Conservation (phyloP, 23 tunicate species). For the Styela plicata region DNA sequence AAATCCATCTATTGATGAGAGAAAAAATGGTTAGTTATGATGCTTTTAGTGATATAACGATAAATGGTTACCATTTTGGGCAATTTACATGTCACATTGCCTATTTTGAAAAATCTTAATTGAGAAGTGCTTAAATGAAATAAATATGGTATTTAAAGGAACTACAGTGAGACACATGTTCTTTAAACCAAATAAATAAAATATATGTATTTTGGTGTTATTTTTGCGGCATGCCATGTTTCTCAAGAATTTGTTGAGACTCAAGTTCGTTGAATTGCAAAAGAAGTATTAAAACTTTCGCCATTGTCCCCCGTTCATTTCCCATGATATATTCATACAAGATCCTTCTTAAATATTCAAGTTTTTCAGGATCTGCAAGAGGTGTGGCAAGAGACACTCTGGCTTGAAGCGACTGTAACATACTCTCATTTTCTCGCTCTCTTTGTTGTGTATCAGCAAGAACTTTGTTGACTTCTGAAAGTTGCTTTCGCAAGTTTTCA, state of each 20-base stretch:
- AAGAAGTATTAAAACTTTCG: conserved; percentile 63
- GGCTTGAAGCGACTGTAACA: conserved; percentile 40
- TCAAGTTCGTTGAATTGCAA: conserved; percentile 64
- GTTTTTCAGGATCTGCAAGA: conserved; percentile 86
- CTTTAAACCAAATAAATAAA: too few relatives aligned
- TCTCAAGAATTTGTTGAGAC: conserved; percentile 68
- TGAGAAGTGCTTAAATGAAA: too few relatives aligned
- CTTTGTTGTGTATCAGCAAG: conserved; percentile 57
- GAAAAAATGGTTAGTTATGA: too few relatives aligned
- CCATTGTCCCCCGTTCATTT: conserved; percentile 81
- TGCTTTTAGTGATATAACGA: too few relatives aligned
- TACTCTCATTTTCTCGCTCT: conserved; percentile 39
- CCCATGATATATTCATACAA: conserved; percentile 91
- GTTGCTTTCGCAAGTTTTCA: conserved; percentile 49
- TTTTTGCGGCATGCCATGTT: conserved; percentile 35
- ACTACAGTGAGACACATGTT: not conserved
- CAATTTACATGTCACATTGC: too few relatives aligned
- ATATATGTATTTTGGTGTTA: too few relatives aligned
- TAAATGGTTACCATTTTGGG: too few relatives aligned
- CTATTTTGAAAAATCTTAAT: too few relatives aligned
- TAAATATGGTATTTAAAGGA: too few relatives aligned
- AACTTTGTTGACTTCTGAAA: conserved; percentile 66
- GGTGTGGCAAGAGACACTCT: conserved; percentile 48
- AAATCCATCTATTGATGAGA: too few relatives aligned
- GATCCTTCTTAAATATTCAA: conserved; percentile 74